Conservation (phyloP, 2,113 vertebrate genomes). For the Echinops telfairi region DNA sequence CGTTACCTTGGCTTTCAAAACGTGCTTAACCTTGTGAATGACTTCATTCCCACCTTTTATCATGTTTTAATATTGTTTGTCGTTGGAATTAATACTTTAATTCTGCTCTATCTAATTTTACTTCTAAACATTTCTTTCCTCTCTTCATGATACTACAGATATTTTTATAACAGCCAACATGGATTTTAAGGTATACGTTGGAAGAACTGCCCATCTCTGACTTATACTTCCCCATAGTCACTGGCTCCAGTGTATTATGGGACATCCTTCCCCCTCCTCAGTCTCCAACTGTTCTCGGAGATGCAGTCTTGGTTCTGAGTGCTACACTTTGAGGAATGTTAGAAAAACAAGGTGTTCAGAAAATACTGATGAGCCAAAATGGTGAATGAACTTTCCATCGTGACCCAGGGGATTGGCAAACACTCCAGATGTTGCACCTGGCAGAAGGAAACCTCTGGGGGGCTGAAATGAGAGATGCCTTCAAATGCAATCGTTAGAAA, state of each 20-base stretch:
- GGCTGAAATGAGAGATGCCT: not conserved
- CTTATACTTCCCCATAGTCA: not conserved
- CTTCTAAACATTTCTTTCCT: not conserved
- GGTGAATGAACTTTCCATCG: not conserved
- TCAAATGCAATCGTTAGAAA: slow-evolving; percentile 3
- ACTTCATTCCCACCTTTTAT: not conserved
- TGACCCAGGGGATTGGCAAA: not conserved
- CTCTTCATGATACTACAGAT: not conserved
- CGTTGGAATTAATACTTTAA: slow-evolving; percentile 20
- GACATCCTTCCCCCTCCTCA: not conserved
- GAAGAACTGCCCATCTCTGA: not conserved
- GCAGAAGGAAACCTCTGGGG: not conserved
- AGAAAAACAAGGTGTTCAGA: not conserved
- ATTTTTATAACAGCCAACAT: not conserved
- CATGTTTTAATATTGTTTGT: not conserved
- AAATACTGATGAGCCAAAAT: not conserved
- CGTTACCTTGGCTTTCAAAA: not conserved
- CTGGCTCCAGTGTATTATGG: not conserved
- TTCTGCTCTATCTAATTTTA: not conserved
- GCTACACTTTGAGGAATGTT: not conserved
- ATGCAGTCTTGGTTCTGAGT: not conserved
- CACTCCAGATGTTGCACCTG: not conserved
- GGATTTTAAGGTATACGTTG: not conserved
- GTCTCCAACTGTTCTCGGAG: not conserved
- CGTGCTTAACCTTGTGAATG: not conserved